phyloP scores from a whole-genome alignment of 2,797 vertebrate species.

The Leucoraja ocellata region DNA sequence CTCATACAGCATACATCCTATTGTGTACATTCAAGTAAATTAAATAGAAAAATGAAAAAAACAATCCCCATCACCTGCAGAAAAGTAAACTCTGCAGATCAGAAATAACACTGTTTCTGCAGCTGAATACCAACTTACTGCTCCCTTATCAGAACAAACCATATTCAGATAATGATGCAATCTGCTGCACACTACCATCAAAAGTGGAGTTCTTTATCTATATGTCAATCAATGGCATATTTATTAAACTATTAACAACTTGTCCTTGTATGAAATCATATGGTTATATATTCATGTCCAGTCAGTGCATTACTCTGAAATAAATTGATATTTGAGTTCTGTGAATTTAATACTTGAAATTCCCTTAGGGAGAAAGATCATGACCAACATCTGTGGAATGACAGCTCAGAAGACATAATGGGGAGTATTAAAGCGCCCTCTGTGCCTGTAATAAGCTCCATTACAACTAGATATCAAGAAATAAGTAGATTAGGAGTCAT shows the following conservation, averaged over 20 bases:
- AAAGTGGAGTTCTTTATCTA: neutral
- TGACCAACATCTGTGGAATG: slow-evolving; percentile 21
- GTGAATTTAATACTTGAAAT: slow-evolving; percentile 34
- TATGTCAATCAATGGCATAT: neutral
- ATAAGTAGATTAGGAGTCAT: slow-evolving; percentile 20
- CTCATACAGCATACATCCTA: too few relatives aligned
- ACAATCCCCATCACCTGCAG: neutral
- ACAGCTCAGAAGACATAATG: slow-evolving; percentile 20
- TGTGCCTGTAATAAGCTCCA: slow-evolving; percentile 16
- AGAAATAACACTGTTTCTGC: neutral
- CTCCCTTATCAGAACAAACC: neutral
- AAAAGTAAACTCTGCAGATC: neutral
- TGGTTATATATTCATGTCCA: neutral
- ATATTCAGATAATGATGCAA: neutral
- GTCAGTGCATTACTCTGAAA: slow-evolving; percentile 26
- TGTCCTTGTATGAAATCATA: neutral
- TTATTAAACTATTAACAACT: slow-evolving; percentile 13
- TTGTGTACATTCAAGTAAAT: too few relatives aligned
- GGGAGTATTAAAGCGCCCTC: neutral
- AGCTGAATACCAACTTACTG: neutral
- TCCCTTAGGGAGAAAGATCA: slow-evolving; percentile 22
- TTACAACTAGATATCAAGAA: slow-evolving; percentile 26
- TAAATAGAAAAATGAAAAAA: too few relatives aligned
- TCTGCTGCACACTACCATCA: neutral
- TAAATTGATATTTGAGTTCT: slow-evolving; percentile 8